Conservation (phyloP, 30 jellyfish, hydroid and myxozoan genomes). For the Rhopilema esculentum region DNA sequence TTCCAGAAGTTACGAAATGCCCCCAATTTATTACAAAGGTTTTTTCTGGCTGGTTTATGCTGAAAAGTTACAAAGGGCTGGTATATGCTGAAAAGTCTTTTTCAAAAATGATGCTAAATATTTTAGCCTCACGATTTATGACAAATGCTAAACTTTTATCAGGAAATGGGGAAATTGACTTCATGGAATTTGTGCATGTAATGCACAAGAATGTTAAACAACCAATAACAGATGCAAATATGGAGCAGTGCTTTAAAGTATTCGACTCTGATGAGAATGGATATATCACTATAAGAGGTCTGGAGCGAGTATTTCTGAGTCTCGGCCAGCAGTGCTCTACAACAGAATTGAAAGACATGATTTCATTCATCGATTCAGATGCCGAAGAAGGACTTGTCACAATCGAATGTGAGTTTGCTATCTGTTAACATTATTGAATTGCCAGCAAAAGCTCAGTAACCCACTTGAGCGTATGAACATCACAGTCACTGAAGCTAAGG, state of each 20-base stretch:
- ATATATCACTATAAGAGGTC: slow-evolving; percentile 63
- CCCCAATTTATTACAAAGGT: no score
- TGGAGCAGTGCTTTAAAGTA: slow-evolving; percentile 49
- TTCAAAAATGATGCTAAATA: no score
- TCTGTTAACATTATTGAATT: no score
- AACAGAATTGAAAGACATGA: slow-evolving; percentile 66
- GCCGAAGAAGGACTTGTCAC: slow-evolving; percentile 66
- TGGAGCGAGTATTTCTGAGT: slow-evolving; percentile 61
- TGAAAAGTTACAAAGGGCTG: no score
- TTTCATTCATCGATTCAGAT: slow-evolving; percentile 34
- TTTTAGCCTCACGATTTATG: no score
- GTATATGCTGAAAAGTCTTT: no score
- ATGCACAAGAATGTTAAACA: slow-evolving; percentile 60
- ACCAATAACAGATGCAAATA: slow-evolving; percentile 64
- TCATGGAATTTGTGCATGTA: slow-evolving; percentile 66
- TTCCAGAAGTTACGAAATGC: no score
- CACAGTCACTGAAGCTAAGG: no score
- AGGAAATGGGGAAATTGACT: slow-evolving; percentile 71
- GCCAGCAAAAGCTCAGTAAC: no score
- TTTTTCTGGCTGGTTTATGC: no score
- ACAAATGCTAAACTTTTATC: no score
- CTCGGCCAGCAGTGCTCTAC: slow-evolving; percentile 60
- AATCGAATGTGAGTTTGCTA: slow-evolving; percentile 8
- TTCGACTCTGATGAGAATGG: slow-evolving; percentile 61
- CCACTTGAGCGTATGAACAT: no score